Evolutionary conservation across 2,797 vertebrate species (phyloP), one percentile per base, ranked within the genome.

Genomic region (Lepus townsendii): DNA sequence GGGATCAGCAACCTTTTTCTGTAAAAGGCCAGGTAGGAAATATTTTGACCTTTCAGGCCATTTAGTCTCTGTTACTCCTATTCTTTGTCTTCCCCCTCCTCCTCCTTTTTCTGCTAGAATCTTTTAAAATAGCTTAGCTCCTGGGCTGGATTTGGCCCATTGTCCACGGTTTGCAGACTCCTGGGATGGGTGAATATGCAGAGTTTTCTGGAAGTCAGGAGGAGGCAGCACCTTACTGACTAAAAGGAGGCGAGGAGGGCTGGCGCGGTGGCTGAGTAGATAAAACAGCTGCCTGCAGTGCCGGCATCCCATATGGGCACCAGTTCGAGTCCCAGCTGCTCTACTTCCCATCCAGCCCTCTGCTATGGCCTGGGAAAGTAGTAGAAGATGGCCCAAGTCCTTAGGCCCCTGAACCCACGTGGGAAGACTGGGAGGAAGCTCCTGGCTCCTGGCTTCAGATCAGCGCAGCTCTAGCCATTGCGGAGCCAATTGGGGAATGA

Each of bases 81-180:
- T 19, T 26, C 30, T 26, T 32, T 47, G 0, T 26, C 38, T 10
- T 42, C 10, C 35, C 38, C 35, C 22, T 72, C 20, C 9, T 20
- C 19, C 35, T 42, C 22, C 35, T 72, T 22, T 12, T 11, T 24
- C 32, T 69, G 32, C 42, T 20, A 27, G 0, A 69, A 60, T 20
- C 8, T 32, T 93, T 86, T 42, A 77, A 93, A 92, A 88, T 47
- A 50, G 38, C 6, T 62, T 69, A 78, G 69, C 12, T 83, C 30
- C 32, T 26, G 0, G 0, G n/a, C 12, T 94, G 54, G 50, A 27
- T 30, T 88, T 86, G 66, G 50, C 5, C 12, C 32, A 42, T 4
- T 69, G 38, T 4, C 38, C 72, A 54, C 12, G 3, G 9, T 52
- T 62, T 60, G n/a, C 7, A 50, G 73, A 42, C 11, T 7, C 17